A percentile compares a stretch with the other conserved stretches of the same genome.
Conservation (phyloP, 2,888 invertebrate genomes). For the Hirtodrosophila confusa region DNA sequence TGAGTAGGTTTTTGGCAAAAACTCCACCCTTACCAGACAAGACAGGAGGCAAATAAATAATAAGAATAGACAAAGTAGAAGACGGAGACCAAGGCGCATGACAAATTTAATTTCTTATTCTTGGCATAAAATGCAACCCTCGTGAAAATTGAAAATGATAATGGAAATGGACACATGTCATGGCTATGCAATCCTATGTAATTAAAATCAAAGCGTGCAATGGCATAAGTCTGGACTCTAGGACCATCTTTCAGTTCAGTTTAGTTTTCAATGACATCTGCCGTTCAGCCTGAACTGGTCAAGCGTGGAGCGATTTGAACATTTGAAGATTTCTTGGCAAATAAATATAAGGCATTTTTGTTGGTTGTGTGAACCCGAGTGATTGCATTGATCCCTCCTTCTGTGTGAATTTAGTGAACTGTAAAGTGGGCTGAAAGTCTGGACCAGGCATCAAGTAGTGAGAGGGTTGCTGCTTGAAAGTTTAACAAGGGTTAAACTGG, state of each 20-base stretch:
- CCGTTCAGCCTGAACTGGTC: constrained; percentile 33
- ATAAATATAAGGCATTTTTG: constrained; percentile 28
- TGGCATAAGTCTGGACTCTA: constrained; percentile 51
- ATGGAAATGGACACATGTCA: constrained; percentile 69
- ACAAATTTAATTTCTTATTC: constrained; percentile 80
- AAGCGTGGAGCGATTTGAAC: constrained; percentile 24
- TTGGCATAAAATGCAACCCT: constrained; percentile 53
- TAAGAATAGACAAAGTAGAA: constrained; percentile 16
- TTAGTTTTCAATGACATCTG: constrained; percentile 29
- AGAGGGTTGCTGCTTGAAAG: constrained; percentile 59
- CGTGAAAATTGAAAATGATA: constrained; percentile 15
- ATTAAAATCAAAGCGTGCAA: constrained; percentile 76
- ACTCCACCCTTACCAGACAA: constrained; percentile 9
- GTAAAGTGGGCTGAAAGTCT: constrained; percentile 45
- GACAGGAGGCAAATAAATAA: constrained; percentile 25
- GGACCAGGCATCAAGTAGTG: constrained; percentile 6
- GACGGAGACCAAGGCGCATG: constrained; percentile 63
- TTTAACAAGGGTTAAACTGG: constrained; percentile 77
- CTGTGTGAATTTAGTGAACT: constrained; percentile 57
- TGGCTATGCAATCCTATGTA: constrained; percentile 51
- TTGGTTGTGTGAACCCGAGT: constrained; percentile 19
- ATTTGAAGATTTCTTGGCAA: constrained; percentile 46
- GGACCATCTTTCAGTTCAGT: background rate
- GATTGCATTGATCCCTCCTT: constrained; percentile 43
- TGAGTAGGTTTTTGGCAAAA: constrained; percentile 68